phyloP scores from a whole-genome alignment of 2,113 vertebrate genomes.

The Irena cyanogastra region DNA sequence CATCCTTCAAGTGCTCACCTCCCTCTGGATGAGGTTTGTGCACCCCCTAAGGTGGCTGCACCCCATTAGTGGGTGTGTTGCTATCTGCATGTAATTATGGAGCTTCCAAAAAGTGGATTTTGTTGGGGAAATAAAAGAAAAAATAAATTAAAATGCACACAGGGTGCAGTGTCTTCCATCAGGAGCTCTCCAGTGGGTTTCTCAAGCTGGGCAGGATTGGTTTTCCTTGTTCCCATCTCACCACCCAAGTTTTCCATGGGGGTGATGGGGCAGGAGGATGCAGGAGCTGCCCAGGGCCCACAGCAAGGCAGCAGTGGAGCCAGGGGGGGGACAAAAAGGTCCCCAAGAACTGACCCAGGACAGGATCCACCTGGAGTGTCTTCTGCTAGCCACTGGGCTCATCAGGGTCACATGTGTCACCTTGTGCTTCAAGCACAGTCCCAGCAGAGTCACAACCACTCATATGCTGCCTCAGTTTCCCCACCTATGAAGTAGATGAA shows the following conservation, averaged over 20 bases:
- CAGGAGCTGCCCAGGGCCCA: not conserved
- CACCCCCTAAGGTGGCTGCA: not conserved
- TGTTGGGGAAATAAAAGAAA: rapidly evolving
- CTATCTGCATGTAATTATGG: rapidly evolving
- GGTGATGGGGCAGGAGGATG: not conserved
- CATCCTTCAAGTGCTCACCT: not conserved
- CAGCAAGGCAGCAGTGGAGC: not conserved
- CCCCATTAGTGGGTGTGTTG: not conserved
- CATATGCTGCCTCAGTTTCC: not conserved
- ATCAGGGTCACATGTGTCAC: not conserved
- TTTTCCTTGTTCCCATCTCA: not conserved
- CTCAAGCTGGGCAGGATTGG: not conserved
- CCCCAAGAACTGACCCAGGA: not conserved
- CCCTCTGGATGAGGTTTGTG: not conserved
- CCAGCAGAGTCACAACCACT: not conserved
- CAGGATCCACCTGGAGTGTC: not conserved
- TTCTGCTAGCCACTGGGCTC: not conserved
- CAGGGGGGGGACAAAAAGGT: not conserved
- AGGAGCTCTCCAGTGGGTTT: not conserved
- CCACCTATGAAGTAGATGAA: not conserved
- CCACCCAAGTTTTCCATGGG: rapidly evolving
- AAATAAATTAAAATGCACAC: not conserved
- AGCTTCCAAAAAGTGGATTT: not conserved
- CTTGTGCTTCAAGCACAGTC: not conserved
- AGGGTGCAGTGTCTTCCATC: not conserved